Evolutionary conservation across 2,113 vertebrate species (phyloP), one percentile per base, ranked within the genome.

Genomic region (Salvelinus namaycush): DNA sequence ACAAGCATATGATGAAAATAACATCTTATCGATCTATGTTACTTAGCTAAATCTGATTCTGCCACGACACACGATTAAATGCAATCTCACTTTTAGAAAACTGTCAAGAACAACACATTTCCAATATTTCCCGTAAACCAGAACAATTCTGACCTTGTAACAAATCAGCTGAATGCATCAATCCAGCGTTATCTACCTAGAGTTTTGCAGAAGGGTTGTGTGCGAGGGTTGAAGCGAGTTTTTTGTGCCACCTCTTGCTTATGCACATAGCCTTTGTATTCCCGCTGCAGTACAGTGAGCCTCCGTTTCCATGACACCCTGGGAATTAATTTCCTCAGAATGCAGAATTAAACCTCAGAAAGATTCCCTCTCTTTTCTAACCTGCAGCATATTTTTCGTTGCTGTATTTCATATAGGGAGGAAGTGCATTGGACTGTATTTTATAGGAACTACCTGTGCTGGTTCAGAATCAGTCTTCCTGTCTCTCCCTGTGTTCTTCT

Each of bases 221-320:
- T 4, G 29, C 29, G 29, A 29, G 48, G 8, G 5, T 70, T 26
- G 13, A 9, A 11, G 12, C 8, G 5, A 60, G 5, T 31, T 14
- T 26, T 20, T n/a, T 8, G 65, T 39, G 7, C 62, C 12, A 18
- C 26, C 5, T 49, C 70, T 18, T 57, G 8, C 44, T 48, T 18
- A 12, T 9, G 49, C 24, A 44, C 27, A 49, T 68, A 54, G 76
- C 72, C 73, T 79, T 77, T 70, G 54, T 68, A 51, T 73, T 22
- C 16, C 49, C 8, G 24, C 39, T 39, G 7, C 39, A 57, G 6
- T 6, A 48, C 26, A 48, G 9, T 9, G 12, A n/a, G 22, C 13
- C 5, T 68, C 29, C 54, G 80, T 85, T 86, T 76, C 82, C 75
- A 82, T 83, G 81, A 65, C 77, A 72, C 65, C 75, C 73, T 29